These are phyloP conservation scores for Leptatherina wallacei DNA, from an alignment of 2,797 vertebrate species.

Conservation along the genomic window DNA sequence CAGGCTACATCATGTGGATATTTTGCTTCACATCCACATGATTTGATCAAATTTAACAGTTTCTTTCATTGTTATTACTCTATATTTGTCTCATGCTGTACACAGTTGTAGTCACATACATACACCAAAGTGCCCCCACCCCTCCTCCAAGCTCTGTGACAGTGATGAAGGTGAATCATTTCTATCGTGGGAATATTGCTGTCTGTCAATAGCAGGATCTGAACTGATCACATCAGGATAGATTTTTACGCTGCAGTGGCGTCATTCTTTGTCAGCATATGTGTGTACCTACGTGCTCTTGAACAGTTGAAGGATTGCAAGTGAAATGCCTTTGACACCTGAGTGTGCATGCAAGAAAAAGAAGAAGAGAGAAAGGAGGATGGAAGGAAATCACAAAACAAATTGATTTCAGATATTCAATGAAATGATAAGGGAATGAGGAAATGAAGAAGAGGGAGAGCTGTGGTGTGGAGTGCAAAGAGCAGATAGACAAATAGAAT, in stretches of 20 bases:
- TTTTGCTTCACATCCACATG: constrained; percentile 3
- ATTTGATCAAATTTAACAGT: background rate
- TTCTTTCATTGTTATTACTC: background rate
- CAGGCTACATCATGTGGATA: constrained; percentile 2
- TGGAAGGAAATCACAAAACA: constrained; percentile 50
- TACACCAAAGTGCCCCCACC: constrained; percentile 5
- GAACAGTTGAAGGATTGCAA: constrained; percentile 74
- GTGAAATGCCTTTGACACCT: constrained; percentile 79
- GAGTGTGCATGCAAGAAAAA: constrained; percentile 35
- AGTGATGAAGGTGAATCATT: constrained; percentile 84
- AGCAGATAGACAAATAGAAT: constrained; percentile 50
- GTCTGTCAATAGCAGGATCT: constrained; percentile 77
- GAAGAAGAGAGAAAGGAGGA: constrained; percentile 42
- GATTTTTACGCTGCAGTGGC: constrained; percentile 78
- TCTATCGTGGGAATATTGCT: constrained; percentile 74
- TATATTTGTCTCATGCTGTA: constrained; percentile 8
- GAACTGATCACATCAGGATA: constrained; percentile 84
- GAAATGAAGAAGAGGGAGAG: constrained; percentile 38
- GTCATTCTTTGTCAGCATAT: constrained; percentile 45
- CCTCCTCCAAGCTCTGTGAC: constrained; percentile 43
- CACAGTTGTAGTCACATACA: constrained; percentile 6
- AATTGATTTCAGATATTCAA: constrained; percentile 77
- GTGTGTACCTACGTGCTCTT: constrained; percentile 41
- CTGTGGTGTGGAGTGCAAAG: constrained; percentile 32
- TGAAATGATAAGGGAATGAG: constrained; percentile 65